phyloP scores from a whole-genome alignment of 2,888 invertebrate species.

The Acanthacorydalis orientalis region DNA sequence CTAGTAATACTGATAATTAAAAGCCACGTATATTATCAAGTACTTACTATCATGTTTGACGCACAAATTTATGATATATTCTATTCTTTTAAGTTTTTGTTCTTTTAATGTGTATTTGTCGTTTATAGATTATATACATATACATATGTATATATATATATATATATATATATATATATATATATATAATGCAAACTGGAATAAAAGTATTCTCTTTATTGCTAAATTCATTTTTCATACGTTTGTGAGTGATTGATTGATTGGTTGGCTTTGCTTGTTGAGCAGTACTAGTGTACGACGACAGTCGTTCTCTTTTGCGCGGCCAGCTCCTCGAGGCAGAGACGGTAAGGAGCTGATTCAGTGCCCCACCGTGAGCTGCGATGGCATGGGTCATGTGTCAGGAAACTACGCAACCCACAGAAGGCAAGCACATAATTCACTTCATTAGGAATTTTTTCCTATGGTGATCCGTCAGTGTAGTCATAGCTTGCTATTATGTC shows the following conservation, averaged over 20 bases:
- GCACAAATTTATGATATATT: no score
- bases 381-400: slow-evolving; percentile 76
- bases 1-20: no score
- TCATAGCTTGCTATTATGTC: no score
- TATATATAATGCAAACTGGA: no score
- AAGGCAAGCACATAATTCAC: slow-evolving; percentile 45
- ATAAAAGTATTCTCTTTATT: no score
- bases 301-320: not conserved
- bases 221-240: not conserved
- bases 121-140: no score
- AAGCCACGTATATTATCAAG: no score
- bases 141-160: no score
- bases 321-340: slow-evolving; percentile 34
- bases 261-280: slow-evolving; percentile 4
- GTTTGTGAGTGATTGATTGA: not conserved
- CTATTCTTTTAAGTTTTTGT: no score
- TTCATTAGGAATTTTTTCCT: not conserved
- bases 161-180: no score
- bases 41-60: no score
- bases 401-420: slow-evolving; percentile 82
- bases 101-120: no score
- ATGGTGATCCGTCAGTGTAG: not conserved
- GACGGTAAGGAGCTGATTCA: slow-evolving; percentile 60
- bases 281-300: slow-evolving; percentile 6
- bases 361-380: slow-evolving; percentile 66